Percentiles rank a stretch among this genome's conserved stretches.
These are phyloP conservation scores for Pseudomyrmex pallidus DNA, from an alignment of 1,140 invertebrate species.

Conservation along the genomic window DNA sequence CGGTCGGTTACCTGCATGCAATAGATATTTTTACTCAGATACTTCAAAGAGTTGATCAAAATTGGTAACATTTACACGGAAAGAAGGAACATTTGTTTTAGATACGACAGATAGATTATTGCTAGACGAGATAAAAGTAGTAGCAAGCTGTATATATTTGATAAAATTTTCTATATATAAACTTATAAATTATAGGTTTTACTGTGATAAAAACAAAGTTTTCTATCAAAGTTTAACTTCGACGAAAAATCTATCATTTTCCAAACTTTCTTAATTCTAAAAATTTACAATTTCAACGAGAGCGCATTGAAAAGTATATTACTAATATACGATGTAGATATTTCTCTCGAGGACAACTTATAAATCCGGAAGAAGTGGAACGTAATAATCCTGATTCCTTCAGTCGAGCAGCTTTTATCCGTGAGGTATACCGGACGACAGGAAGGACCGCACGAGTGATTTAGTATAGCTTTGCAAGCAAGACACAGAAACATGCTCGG, in stretches of 20 bases:
- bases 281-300: neutral
- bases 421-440: neutral
- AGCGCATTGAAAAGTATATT: too few relatives aligned
- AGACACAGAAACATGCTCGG: slow-evolving; percentile 14
- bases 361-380: neutral
- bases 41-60: neutral
- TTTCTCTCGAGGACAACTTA: neutral
- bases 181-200: too few relatives aligned
- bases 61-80: too few relatives aligned
- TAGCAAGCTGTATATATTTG: too few relatives aligned
- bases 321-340: neutral
- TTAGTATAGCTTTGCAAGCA: slow-evolving; percentile 32
- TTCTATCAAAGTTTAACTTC: neutral
- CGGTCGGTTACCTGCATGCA: neutral
- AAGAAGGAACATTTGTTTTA: too few relatives aligned
- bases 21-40: neutral
- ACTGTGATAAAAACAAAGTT: too few relatives aligned
- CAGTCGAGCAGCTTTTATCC: neutral
- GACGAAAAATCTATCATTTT: neutral
- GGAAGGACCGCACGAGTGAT: slow-evolving; percentile 13
- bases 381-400: slow-evolving; percentile 27
- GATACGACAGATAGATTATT: too few relatives aligned
- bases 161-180: too few relatives aligned
- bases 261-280: neutral
- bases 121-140: too few relatives aligned